Evolutionary conservation across 2,797 vertebrate genomes (phyloP), one percentile per base, ranked within the genome.

Genomic region (Siniperca scherzeri): DNA sequence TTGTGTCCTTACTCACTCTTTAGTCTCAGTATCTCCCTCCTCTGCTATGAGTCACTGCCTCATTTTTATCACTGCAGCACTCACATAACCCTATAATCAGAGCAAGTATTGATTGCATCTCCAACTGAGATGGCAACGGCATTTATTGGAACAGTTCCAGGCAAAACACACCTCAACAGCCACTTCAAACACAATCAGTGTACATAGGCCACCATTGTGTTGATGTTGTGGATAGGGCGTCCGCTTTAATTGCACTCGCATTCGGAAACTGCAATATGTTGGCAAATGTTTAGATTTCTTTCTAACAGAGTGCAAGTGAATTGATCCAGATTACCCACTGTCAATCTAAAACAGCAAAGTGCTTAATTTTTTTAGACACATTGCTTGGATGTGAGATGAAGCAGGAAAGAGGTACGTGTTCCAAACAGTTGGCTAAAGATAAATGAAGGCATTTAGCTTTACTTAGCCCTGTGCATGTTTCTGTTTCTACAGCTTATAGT

Each of bases 81-180:
- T 82, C 71, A 0, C 75, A 73, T 79, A 57, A 86, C 74, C 72
- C 59, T 68, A 14, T 83, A 87, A 89, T 71, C 74, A 87, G 76
- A 83, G 76, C 60, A 77, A 59, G 21, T 81, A 88, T 78, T 81
- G 88, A 93, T 87, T 87, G 59, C 42, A 70, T 77, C 82, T 74
- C 70, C 62, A 44, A 55, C 77, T 74, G 70, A 85, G 81, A 81
- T 4, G 14, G 50, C 53, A 65, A 21, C 44, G 2, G 60, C 3
- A 38, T 82, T 81, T 77, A 25, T 71, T 80, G 36, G 70, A 79
- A 59, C 69, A 1, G 40, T 60, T 77, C n/a, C 30, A 75, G 69
- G 62, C 59, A 69, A 83, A 83, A 80, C 36, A 27, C 46, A 33
- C 22, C 55, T 86, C 52, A 67, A 9, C 68, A 65, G 44, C 40